Evolutionary conservation across 2,113 vertebrate genomes (phyloP), one percentile per base, ranked within the genome.

Genomic region (Eonycteris spelaea): DNA sequence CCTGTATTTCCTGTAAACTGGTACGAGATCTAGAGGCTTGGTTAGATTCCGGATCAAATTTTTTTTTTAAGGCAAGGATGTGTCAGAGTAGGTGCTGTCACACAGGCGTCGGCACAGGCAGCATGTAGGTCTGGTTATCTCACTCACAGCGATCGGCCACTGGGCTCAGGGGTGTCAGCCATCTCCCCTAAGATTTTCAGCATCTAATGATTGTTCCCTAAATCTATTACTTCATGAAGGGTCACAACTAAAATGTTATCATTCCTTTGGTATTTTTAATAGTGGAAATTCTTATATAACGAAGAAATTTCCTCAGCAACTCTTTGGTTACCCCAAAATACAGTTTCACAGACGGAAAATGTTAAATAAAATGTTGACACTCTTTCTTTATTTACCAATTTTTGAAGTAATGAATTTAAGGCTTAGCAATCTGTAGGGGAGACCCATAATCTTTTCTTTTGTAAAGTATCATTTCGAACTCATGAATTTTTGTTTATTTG

Each of bases 61-160:
- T 70, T 68, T 78, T 40, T 40, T 83, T 70, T 84, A 10, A 86
- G 61, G 55, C 74, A 48, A 83, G 63, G 13, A 14, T 3, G 18
- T n/a, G 18, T 70, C 51, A 3, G 22, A 13, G 45, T 38, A 80
- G 28, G 19, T 30, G 35, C 14, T 12, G 7, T 43, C 40, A 40
- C 40, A 40, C 40, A 40, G 40, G 40, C 3, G 15, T 26, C 28
- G 2, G 11, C 80, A 22, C 28, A 35, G 48, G 35, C 11, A 51
- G 26, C 16, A 11, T 8, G 9, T 4, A 35, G 28, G 11, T 35
- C n/a, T 35, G 40, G 35, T 48, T 13, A 35, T 14, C 71, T 65
- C 21, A 33, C 15, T 70, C 8, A 12, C 0, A 24, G 35, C 1
- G 55, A 74, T 0, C 18, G 12, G 18, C 30, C 5, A 0, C n/a